Evolutionary conservation across 30 jellyfish, hydroid and myxozoan genomes (phyloP).

Genomic region (Chrysaora quinquecirrha): DNA sequence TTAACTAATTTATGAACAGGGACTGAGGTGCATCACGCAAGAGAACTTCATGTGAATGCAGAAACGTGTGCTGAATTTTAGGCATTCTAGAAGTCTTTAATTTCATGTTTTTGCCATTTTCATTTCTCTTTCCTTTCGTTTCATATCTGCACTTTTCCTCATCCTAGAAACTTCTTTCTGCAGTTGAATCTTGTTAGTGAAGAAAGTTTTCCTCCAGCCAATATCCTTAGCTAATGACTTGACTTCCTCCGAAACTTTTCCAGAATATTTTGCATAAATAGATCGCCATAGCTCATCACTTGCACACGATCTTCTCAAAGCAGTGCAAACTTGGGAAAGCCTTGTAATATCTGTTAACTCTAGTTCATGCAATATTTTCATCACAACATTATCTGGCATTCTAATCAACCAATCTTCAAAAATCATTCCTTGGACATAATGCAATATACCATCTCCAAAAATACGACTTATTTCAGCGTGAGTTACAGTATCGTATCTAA

Average conservation of each 20-base stretch:
- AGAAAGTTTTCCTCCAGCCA: slow-evolving; percentile 88
- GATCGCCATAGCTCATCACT: slow-evolving; percentile 77
- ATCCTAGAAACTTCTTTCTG: slow-evolving; percentile 87
- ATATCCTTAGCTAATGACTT: slow-evolving; percentile 57
- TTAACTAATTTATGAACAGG: too few relatives aligned
- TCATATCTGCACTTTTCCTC: slow-evolving; percentile 71
- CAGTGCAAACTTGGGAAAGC: slow-evolving; percentile 71
- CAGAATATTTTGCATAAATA: slow-evolving; percentile 51
- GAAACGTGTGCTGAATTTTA: too few relatives aligned
- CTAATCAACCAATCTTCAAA: slow-evolving; percentile 83
- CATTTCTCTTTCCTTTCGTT: slow-evolving; percentile 30
- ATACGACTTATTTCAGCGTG: slow-evolving; percentile 78
- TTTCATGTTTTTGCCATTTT: too few relatives aligned
- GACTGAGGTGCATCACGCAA: too few relatives aligned
- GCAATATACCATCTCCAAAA: slow-evolving; percentile 68
- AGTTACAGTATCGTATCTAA: slow-evolving; percentile 74
- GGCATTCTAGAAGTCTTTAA: too few relatives aligned
- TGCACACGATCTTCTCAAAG: slow-evolving; percentile 59
- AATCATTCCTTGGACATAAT: slow-evolving; percentile 74
- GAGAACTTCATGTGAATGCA: too few relatives aligned
- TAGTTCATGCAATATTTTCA: slow-evolving; percentile 47
- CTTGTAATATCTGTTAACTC: slow-evolving; percentile 68
- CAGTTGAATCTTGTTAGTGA: slow-evolving; percentile 82
- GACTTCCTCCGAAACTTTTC: slow-evolving; percentile 55
- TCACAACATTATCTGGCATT: slow-evolving; percentile 69